A percentile compares a stretch with the other conserved stretches of the same genome.
phyloP scores from a whole-genome alignment of 2,888 invertebrate species.

The Pseudoips prasinana region DNA sequence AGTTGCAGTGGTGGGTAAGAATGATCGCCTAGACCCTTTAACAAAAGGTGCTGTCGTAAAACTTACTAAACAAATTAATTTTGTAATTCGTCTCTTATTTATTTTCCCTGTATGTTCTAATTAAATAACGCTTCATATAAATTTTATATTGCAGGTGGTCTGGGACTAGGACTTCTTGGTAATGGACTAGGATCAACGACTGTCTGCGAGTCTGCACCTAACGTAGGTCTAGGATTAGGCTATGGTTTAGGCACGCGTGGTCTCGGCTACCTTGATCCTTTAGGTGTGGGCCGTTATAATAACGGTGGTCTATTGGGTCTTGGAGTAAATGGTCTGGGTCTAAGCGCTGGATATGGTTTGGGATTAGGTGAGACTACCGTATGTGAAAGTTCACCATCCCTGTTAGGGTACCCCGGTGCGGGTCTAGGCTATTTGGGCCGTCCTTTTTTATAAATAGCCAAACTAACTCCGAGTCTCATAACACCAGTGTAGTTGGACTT shows the following conservation, averaged over 20 bases:
- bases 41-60: too few species aligned
- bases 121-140: too few species aligned
- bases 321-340: too few species aligned
- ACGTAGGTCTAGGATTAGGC: constrained; percentile 12
- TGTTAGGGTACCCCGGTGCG: constrained; percentile 8
- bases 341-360: too few species aligned
- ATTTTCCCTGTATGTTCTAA: too few species aligned
- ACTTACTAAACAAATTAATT: too few species aligned
- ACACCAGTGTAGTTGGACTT: constrained; percentile 5
- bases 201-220: constrained; percentile 25
- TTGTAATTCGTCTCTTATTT: too few species aligned
- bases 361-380: constrained; percentile 8
- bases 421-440: constrained; percentile 25
- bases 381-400: constrained; percentile 8
- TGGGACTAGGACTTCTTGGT: neutral
- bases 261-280: too few species aligned
- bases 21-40: too few species aligned
- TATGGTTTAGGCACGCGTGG: neutral
- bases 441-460: constrained; percentile 47
- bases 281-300: too few species aligned
- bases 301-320: too few species aligned
- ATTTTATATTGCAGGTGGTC: constrained; percentile 3
- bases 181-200: constrained; percentile 12
- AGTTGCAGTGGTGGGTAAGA: too few species aligned
- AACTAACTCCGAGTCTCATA: constrained; percentile 22